phyloP scores from a whole-genome alignment of 2,888 invertebrate species.

The Lochmaea crataegi region DNA sequence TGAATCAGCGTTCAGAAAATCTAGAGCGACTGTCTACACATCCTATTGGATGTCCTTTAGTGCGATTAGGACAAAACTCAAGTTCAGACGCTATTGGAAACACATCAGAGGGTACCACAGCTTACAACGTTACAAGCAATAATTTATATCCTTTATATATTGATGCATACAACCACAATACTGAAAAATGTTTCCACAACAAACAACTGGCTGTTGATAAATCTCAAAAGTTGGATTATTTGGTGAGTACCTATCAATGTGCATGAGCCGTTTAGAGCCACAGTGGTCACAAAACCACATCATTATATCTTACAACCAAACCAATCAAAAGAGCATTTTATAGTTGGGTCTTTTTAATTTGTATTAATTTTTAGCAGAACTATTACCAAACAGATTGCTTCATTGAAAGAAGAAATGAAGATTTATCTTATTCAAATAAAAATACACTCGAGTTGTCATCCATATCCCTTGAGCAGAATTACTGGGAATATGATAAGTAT shows the following conservation, averaged over 20 bases:
- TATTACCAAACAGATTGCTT: constrained; percentile 54
- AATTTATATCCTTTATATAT: constrained; percentile 52
- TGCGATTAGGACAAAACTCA: constrained; percentile 60
- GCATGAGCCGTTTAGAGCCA: background rate
- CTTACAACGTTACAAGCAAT: constrained; percentile 52
- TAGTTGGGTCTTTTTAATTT: background rate
- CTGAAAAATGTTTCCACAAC: constrained; percentile 43
- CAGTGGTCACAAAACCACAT: no score
- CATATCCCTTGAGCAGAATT: constrained; percentile 60
- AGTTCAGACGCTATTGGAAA: constrained; percentile 54
- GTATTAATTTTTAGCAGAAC: constrained; percentile 50
- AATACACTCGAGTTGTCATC: constrained; percentile 61
- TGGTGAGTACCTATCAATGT: constrained; percentile 42
- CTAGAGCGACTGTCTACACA: constrained; percentile 63
- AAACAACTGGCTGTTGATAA: constrained; percentile 50
- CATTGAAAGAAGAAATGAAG: constrained; percentile 46
- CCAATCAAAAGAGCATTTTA: no score
- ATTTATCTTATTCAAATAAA: constrained; percentile 56
- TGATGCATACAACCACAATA: constrained; percentile 49
- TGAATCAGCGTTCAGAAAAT: constrained; percentile 57
- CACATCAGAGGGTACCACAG: constrained; percentile 45
- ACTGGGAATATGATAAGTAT: constrained; percentile 62
- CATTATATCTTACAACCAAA: no score
- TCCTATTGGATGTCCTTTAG: constrained; percentile 71
- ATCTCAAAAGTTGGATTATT: constrained; percentile 51